Percentiles rank a stretch among this genome's conserved stretches.
Evolutionary conservation across 2,888 invertebrate species (phyloP).

Genomic region (Chorisops tibialis): DNA sequence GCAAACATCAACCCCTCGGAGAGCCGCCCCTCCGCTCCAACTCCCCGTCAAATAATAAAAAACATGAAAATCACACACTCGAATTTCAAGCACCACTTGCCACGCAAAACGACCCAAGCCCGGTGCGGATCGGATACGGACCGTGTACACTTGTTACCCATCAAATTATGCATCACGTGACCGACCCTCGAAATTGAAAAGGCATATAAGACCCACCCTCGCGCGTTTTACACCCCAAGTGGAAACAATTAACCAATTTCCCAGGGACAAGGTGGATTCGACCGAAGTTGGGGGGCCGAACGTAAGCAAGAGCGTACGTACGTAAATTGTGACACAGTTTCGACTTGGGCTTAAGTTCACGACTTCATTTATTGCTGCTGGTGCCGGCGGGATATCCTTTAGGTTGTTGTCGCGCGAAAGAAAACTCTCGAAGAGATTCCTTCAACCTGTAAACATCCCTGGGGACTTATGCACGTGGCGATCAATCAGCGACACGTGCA

Average conservation of each 20-base stretch:
- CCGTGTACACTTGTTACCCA: conserved; percentile 39
- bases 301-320: not conserved
- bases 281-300: not conserved
- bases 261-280: conserved; percentile 25
- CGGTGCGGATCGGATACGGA: not conserved
- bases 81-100: conserved; percentile 30
- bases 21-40: not conserved
- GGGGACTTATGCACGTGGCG: conserved; percentile 44
- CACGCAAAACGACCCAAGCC: conserved; percentile 3
- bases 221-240: conserved; percentile 37
- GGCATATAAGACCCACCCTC: conserved; percentile 16
- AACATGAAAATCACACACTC: conserved; percentile 32
- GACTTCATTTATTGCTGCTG: not conserved
- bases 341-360: not conserved
- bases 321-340: not conserved
- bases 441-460: not conserved
- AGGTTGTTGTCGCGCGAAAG: not conserved
- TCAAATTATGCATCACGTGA: conserved; percentile 41
- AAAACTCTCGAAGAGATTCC: not conserved
- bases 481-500: conserved; percentile 49
- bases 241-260: conserved; percentile 41
- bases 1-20: conserved; percentile 2
- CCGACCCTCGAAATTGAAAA: conserved; percentile 34
- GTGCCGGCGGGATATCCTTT: not conserved
- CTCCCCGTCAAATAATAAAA: conserved; percentile 4